Percentiles rank a stretch among this genome's conserved stretches.
Evolutionary conservation across 2,888 invertebrate species (phyloP).

Genomic region (Apocheima hispidaria): DNA sequence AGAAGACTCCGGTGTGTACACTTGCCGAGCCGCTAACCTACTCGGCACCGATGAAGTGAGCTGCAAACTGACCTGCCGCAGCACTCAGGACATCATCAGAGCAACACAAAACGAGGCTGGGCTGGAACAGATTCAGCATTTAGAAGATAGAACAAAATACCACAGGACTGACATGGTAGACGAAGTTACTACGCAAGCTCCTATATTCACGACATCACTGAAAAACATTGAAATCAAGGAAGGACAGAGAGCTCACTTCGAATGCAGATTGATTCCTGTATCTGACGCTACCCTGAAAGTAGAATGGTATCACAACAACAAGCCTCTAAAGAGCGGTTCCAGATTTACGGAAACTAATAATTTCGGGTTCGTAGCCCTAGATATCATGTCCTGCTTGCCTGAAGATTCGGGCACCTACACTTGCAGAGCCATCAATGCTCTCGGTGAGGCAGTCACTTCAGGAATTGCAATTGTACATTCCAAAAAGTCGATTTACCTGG

Average conservation of each 20-base stretch:
- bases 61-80: slow-evolving; percentile 90
- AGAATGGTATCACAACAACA: slow-evolving; percentile 97
- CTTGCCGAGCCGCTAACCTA: slow-evolving; percentile 96
- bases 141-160: slow-evolving; percentile 94
- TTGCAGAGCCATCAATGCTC: slow-evolving; percentile 95
- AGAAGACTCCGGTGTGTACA: slow-evolving; percentile 97
- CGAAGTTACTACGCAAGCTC: slow-evolving; percentile 95
- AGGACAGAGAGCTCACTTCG: slow-evolving; percentile 97
- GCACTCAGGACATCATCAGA: slow-evolving; percentile 93
- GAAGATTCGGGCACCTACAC: slow-evolving; percentile 99
- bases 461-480: slow-evolving; percentile 94
- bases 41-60: slow-evolving; percentile 95
- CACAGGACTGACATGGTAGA: slow-evolving; percentile 91
- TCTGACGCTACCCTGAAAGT: slow-evolving; percentile 97
- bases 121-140: slow-evolving; percentile 94
- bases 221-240: slow-evolving; percentile 97
- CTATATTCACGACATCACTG: slow-evolving; percentile 96
- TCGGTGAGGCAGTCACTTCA: slow-evolving; percentile 97
- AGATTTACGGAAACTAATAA: slow-evolving; percentile 98
- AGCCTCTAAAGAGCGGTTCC: slow-evolving; percentile 96
- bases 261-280: slow-evolving; percentile 96
- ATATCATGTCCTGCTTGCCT: slow-evolving; percentile 97
- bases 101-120: slow-evolving; percentile 95
- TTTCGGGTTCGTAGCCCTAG: slow-evolving; percentile 98
- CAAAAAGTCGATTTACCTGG: slow-evolving; percentile 93